A percentile compares a stretch with the other conserved stretches of the same genome.
phyloP scores from a whole-genome alignment of 2,113 vertebrate species.

The Callopanchax toddi region DNA sequence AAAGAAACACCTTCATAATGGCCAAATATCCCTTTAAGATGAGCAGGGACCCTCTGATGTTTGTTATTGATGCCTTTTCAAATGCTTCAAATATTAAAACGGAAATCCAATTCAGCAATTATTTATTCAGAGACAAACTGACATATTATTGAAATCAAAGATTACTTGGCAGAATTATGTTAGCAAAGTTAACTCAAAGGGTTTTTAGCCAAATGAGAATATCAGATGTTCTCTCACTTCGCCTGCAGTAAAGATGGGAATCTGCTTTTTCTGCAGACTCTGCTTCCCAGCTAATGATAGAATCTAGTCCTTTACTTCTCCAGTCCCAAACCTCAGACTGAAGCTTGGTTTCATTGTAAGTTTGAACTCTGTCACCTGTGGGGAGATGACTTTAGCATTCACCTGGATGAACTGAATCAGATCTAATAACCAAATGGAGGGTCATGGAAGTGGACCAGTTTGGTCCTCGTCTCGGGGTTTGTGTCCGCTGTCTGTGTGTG shows the following conservation, averaged over 20 bases:
- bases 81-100: constrained; percentile 21
- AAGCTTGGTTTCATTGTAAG: constrained; percentile 49
- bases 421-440: constrained; percentile 30
- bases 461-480: constrained; percentile 5
- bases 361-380: constrained; percentile 60
- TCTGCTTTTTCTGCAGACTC: constrained; percentile 32
- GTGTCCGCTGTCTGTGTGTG: constrained; percentile 16
- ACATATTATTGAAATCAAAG: constrained; percentile 55
- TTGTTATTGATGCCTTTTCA: constrained; percentile 36
- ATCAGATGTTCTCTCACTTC: constrained; percentile 56
- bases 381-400: constrained; percentile 66
- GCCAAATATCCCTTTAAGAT: background rate
- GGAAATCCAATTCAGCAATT: constrained; percentile 36
- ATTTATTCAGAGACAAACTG: background rate
- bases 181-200: constrained; percentile 55
- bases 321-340: constrained; percentile 49
- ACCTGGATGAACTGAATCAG: constrained; percentile 48
- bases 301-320: constrained; percentile 33
- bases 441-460: constrained; percentile 6
- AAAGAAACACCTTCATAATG: too few species aligned
- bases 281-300: constrained; percentile 36
- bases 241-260: constrained; percentile 43
- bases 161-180: constrained; percentile 58
- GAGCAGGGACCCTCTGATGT: constrained; percentile 29
- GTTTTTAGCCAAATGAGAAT: constrained; percentile 49